These are phyloP conservation scores for Stylophora pistillata DNA, from an alignment of 64 coral and sea anemone genomes.

Conservation along the genomic window DNA sequence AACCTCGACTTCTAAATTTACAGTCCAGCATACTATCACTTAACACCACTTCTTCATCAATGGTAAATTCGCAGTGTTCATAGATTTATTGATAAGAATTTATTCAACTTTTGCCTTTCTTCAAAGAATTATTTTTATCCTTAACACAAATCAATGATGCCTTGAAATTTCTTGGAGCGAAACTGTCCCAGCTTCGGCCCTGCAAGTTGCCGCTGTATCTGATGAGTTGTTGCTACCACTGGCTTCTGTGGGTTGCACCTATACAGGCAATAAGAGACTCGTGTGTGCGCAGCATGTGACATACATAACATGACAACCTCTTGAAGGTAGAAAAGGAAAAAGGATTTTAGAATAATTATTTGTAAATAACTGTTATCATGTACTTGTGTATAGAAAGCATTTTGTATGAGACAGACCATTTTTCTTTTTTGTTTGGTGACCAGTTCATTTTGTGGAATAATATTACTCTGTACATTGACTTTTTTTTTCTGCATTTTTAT, in stretches of 20 bases:
- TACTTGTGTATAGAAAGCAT: too few relatives aligned
- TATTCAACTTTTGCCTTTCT: not conserved
- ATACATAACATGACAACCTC: not conserved
- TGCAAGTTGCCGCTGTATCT: constrained; percentile 88
- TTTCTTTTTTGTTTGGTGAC: too few relatives aligned
- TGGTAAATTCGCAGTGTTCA: not conserved
- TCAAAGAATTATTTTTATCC: not conserved
- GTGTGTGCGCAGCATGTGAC: constrained; percentile 80
- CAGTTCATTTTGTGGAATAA: too few relatives aligned
- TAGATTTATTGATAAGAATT: not conserved
- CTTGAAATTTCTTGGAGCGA: constrained; percentile 64
- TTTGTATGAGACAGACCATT: too few relatives aligned
- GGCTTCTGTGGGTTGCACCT: constrained; percentile 82
- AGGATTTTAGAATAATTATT: too few relatives aligned
- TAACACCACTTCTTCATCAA: too few relatives aligned
- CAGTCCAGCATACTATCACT: not conserved
- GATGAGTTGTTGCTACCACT: constrained; percentile 75
- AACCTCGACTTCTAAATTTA: not conserved
- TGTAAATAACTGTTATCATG: too few relatives aligned
- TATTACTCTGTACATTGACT: too few relatives aligned
- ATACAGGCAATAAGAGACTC: constrained; percentile 87
- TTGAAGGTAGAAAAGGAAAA: not conserved
- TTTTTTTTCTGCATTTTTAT: too few relatives aligned
- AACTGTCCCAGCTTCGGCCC: constrained; percentile 56
- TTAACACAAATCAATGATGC: constrained; percentile 79